Base-by-base conservation (phyloP, 2,797 vertebrate species). In the Macrochelys suwanniensis region DNA sequence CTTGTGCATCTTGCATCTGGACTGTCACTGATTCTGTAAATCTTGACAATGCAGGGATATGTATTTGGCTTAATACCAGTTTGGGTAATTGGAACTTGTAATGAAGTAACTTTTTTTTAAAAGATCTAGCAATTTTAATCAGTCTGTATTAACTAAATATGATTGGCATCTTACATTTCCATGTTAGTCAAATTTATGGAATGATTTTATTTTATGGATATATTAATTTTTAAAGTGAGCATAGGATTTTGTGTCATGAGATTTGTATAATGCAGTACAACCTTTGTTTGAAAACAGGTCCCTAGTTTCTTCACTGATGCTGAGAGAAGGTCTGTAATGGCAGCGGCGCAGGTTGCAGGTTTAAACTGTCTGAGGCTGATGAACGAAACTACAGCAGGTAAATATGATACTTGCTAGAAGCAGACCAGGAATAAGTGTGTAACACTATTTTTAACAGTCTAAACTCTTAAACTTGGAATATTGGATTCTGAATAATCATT, bases 321-420 rank as follows among this genome's bases (percentile, higher is more conserved):
- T 15, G 98, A 98, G 93, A 98, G 98, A 78, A 98, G 98, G 79
- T 98, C 98, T 89, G 98, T 98, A 95, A 98, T 98, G 97, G 98
- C 98, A 49, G 98, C 98, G 92, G 98, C 98, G 31, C 98, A 98
- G 92, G 98, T 98, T n/a, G 98, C 98, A 84, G 98, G 98, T 79
- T 97, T 98, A 95, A 98, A 98, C 92, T 98, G 98, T 94, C 97
- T 98, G 95, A 98, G 98, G 87, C 95, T 98, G 91, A 98, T 98
- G 98, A 98, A 98, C 93, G 98, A 98, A 95, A 98, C 98, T 87
- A 98, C 98, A 90, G 98, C 98, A 98, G 98, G 98, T 98, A 95
- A 98, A 82, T 68, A 65, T n/a, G 82, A 57, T 65, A 13, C 7
- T 57, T 90, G 42, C 45, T 42, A 49, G 23, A 57, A 45, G 61